Conservation (phyloP, 37 sponge, comb jelly and placozoan species). For the Ephydatia muelleri region DNA sequence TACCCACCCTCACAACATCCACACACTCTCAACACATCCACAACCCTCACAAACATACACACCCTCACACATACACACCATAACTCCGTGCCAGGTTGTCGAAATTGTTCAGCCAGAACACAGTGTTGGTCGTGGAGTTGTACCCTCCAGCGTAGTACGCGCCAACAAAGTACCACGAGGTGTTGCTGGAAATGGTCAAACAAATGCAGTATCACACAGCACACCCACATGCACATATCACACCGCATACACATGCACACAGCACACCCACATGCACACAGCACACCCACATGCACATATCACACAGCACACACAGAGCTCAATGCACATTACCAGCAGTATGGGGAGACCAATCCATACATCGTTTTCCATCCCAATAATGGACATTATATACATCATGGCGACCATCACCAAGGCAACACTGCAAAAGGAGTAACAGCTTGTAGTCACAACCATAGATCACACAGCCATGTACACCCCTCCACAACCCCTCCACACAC, state of each 20-base stretch:
- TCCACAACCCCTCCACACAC: too few species aligned
- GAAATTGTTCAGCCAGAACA: conserved; percentile 80
- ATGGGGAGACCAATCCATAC: conserved; percentile 8
- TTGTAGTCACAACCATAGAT: conserved; percentile 37
- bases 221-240: too few species aligned
- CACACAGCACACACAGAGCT: too few species aligned
- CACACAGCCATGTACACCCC: too few species aligned
- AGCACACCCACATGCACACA: too few species aligned
- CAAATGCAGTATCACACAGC: background rate
- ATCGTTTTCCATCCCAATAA: conserved; percentile 84
- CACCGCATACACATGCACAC: too few species aligned
- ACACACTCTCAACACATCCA: background rate
- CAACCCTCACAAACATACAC: too few species aligned
- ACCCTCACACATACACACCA: too few species aligned
- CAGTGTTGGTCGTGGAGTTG: background rate
- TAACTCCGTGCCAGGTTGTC: conserved; percentile 72
- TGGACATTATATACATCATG: conserved; percentile 37
- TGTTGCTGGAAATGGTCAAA: conserved; percentile 15
- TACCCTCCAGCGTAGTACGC: conserved; percentile 22
- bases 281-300: too few species aligned
- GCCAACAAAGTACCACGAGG: conserved; percentile 34
- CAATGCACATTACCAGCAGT: conserved; percentile 62
- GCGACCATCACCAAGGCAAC: conserved; percentile 6
- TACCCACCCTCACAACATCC: too few species aligned
- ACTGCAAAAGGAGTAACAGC: conserved; percentile 65